phyloP scores from a whole-genome alignment of 2,797 vertebrate genomes.

The Cryptoprocta ferox region DNA sequence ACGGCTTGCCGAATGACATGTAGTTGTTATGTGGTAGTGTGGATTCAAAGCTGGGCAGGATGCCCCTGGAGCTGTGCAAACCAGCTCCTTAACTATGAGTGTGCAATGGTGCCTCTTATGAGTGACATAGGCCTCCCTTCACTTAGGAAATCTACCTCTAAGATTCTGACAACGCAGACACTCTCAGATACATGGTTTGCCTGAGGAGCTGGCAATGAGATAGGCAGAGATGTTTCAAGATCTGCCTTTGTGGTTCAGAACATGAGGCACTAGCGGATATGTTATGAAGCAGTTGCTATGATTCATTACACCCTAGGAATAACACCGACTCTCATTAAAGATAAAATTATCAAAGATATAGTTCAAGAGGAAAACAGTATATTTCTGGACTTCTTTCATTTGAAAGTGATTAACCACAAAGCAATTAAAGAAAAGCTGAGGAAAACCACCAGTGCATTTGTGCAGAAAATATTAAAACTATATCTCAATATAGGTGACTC shows the following conservation, averaged over 20 bases:
- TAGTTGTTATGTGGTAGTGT: background rate
- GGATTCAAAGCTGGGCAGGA: background rate
- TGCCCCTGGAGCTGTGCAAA: background rate
- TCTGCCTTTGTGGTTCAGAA: slow-evolving; percentile 5
- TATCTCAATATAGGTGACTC: slow-evolving; percentile 58
- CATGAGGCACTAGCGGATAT: background rate
- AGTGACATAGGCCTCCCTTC: background rate
- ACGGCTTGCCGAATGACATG: background rate
- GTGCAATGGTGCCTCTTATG: background rate
- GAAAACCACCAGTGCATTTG: slow-evolving; percentile 46
- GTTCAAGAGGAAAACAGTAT: slow-evolving; percentile 37
- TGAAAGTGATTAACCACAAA: slow-evolving; percentile 65
- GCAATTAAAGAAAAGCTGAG: slow-evolving; percentile 49
- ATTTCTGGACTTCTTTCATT: slow-evolving; percentile 41
- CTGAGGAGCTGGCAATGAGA: background rate
- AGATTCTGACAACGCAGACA: background rate
- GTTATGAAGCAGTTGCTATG: background rate
- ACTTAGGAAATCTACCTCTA: background rate
- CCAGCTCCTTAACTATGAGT: background rate
- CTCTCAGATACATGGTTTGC: background rate
- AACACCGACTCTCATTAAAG: slow-evolving; percentile 17
- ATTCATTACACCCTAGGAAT: slow-evolving; percentile 4
- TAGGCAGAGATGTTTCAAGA: background rate
- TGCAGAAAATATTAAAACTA: slow-evolving; percentile 63
- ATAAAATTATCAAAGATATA: slow-evolving; percentile 43